Evolutionary conservation across 1,140 invertebrate genomes (phyloP).

Genomic region (Polypedilum vanderplanki): DNA sequence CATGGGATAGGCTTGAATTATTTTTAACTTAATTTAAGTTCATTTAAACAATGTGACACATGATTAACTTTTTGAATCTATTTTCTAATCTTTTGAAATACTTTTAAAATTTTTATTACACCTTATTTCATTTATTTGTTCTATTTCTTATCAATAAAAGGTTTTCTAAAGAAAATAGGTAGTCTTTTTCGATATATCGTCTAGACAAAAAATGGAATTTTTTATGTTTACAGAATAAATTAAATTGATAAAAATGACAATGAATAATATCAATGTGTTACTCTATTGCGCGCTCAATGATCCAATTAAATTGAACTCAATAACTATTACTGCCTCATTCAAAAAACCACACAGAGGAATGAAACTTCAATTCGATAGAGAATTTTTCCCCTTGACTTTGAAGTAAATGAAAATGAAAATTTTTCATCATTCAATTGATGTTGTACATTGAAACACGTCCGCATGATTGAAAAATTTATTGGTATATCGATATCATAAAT

Average conservation of each 20-base stretch:
- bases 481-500: background rate
- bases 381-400: background rate
- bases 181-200: no score
- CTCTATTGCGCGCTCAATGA: background rate
- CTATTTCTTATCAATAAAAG: no score
- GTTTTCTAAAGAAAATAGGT: no score
- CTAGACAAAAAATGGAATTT: no score
- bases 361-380: background rate
- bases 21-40: background rate
- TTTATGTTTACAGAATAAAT: no score
- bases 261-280: background rate
- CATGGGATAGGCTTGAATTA: background rate
- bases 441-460: background rate
- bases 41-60: background rate
- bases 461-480: background rate
- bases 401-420: background rate
- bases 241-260: no score
- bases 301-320: slow-evolving; percentile 18
- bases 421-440: background rate
- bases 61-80: background rate
- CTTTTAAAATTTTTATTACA: background rate
- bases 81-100: background rate
- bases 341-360: no score
- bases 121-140: background rate
- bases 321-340: background rate